Evolutionary conservation across 1,140 invertebrate genomes (phyloP), one percentile per base, ranked within the genome.

Genomic region (Drosophila ananassae): DNA sequence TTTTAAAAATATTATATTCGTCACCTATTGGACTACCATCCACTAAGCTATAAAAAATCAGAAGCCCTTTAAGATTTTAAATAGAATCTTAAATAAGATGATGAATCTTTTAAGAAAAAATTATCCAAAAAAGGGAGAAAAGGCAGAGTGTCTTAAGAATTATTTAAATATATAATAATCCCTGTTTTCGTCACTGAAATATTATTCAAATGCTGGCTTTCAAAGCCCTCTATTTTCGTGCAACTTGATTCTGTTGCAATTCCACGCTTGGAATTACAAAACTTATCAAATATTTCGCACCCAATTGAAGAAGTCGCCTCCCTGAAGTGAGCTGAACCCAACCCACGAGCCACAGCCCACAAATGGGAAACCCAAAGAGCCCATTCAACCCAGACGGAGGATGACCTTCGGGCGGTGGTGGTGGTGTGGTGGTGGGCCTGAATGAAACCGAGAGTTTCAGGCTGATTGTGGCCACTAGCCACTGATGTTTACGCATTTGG

Each of bases 371-470:
- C 41, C 17, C 44, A 22, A 21, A 22, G 17, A 34, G 46, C 39
- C 37, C 50, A 37, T 13, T 64, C 48, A 37, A 37, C 51, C 52
- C 32, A 22, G 21, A 37, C 34, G 34, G 32, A 13, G 5, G 5
- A 13, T 46, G 67, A 52, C 68, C 68, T 72, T 72, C 66, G 53
- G 25, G 25, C 6, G 25, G 25, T 28, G 25, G 3, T 28, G 34
- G 9, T n/a, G 5, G 12, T 44, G 3, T 28, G 34, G 9, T n/a
- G 5, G 12, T 44, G 55, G 21, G 17, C 5, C 24, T 72, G 55
- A 72, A 72, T 72, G 67, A 72, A 72, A 72, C 10, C 55, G 67
- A 72, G 68, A 72, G 68, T 71, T 56, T 64, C 59, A 41, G 52
- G 30, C 25, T 32, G 54, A 30, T 48, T 51, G 34, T 30, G 22